These are phyloP conservation scores for Sakesphorus luctuosus DNA, from an alignment of 2,113 vertebrate species.

Conservation along the genomic window DNA sequence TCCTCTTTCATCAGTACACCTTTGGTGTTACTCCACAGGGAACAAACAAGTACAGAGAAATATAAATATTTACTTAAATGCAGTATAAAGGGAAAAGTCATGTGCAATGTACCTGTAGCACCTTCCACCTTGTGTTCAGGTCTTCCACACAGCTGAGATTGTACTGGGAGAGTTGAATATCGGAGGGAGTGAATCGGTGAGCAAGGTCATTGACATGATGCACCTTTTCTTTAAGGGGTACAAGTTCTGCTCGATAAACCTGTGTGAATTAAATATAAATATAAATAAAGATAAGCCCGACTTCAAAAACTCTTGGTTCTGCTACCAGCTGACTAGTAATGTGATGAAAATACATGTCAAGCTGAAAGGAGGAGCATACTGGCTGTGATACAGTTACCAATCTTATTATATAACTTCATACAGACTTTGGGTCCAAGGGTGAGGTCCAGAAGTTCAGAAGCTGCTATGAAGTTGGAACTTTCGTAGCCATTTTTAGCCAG, in stretches of 20 bases:
- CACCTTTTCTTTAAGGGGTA: slow-evolving; percentile 89
- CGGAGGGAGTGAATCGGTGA: slow-evolving; percentile 80
- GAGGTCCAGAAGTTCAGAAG: not conserved
- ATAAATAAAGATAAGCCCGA: not conserved
- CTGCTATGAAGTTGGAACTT: not conserved
- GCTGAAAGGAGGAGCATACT: not conserved
- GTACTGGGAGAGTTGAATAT: slow-evolving; percentile 88
- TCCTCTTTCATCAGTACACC: not conserved
- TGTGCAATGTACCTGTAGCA: slow-evolving; percentile 86
- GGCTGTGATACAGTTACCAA: not conserved
- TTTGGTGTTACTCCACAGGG: not conserved
- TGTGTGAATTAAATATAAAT: slow-evolving; percentile 54
- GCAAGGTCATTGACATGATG: slow-evolving; percentile 88
- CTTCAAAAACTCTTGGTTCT: not conserved
- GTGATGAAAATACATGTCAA: not conserved
- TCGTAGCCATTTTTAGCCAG: not conserved
- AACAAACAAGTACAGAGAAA: not conserved
- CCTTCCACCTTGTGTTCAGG: slow-evolving; percentile 92
- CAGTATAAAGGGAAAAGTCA: not conserved
- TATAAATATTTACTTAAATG: not conserved
- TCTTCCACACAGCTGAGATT: slow-evolving; percentile 90
- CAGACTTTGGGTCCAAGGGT: not conserved
- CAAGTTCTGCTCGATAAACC: slow-evolving; percentile 89
- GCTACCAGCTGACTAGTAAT: not conserved
- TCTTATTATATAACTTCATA: not conserved